Evolutionary conservation across 2,113 vertebrate species (phyloP).

Genomic region (Tringa solitaria): DNA sequence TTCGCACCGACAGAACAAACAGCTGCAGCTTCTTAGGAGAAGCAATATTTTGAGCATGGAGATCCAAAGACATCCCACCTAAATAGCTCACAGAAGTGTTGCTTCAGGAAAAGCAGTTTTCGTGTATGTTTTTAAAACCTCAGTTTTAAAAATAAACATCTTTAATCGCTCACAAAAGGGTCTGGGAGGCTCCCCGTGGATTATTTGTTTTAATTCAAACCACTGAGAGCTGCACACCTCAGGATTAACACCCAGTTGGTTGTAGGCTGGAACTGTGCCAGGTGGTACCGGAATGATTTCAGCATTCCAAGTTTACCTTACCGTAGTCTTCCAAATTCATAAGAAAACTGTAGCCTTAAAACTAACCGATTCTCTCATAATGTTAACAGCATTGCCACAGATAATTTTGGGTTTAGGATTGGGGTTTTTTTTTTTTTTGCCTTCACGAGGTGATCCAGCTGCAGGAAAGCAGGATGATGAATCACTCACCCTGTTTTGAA

Average conservation of each 20-base stretch:
- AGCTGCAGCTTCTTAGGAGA: background rate
- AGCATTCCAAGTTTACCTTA: background rate
- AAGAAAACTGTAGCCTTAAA: no score
- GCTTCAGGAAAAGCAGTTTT: background rate
- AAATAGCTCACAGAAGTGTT: background rate
- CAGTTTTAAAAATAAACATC: background rate
- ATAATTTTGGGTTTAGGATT: background rate
- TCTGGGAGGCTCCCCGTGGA: background rate
- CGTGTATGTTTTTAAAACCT: background rate
- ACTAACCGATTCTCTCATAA: background rate
- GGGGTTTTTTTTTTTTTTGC: background rate
- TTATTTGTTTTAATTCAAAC: background rate
- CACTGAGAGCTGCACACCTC: background rate
- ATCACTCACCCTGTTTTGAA: background rate
- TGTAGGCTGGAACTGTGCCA: background rate
- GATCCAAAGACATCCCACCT: background rate
- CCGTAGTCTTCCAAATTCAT: background rate
- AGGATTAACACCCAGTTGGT: background rate
- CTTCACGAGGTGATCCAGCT: background rate
- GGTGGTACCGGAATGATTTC: background rate
- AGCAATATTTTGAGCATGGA: background rate
- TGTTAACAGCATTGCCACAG: background rate
- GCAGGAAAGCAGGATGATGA: background rate
- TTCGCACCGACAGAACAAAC: background rate
- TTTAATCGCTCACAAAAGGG: background rate